These are phyloP conservation scores for Platichthys flesus DNA, from an alignment of 2,113 vertebrate species.

Conservation along the genomic window DNA sequence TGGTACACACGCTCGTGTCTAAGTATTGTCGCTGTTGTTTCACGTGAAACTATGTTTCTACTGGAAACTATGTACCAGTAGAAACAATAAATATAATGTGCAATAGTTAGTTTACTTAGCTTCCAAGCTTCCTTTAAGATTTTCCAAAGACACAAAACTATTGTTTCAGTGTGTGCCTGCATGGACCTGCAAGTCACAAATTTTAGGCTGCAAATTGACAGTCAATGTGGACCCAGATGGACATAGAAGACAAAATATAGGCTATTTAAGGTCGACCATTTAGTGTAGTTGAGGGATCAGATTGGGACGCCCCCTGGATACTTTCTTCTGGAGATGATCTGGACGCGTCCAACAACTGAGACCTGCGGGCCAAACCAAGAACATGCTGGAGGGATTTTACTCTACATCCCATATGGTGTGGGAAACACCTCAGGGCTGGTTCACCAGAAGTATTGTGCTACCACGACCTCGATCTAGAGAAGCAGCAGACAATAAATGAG, in stretches of 20 bases:
- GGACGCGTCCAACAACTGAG: background rate
- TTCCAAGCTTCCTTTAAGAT: too few relatives aligned
- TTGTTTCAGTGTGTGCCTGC: background rate
- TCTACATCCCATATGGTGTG: background rate
- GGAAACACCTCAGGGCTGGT: background rate
- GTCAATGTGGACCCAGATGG: too few relatives aligned
- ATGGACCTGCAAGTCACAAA: background rate
- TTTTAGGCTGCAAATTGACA: too few relatives aligned
- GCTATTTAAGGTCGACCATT: too few relatives aligned
- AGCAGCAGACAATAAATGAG: background rate
- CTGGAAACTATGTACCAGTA: background rate
- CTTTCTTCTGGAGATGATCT: background rate
- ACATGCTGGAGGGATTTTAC: background rate
- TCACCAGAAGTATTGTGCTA: background rate
- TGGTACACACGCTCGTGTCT: background rate
- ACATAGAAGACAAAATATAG: too few relatives aligned
- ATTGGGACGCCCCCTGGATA: background rate
- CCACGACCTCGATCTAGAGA: background rate
- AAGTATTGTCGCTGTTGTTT: background rate
- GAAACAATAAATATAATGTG: background rate
- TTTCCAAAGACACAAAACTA: too few relatives aligned
- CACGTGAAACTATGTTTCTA: background rate
- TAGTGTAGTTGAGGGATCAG: background rate
- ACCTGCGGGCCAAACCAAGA: slow-evolving; percentile 12
- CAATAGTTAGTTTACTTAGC: background rate